phyloP scores from a whole-genome alignment of 1,140 invertebrate species.

The Philotrypesis tridentata region DNA sequence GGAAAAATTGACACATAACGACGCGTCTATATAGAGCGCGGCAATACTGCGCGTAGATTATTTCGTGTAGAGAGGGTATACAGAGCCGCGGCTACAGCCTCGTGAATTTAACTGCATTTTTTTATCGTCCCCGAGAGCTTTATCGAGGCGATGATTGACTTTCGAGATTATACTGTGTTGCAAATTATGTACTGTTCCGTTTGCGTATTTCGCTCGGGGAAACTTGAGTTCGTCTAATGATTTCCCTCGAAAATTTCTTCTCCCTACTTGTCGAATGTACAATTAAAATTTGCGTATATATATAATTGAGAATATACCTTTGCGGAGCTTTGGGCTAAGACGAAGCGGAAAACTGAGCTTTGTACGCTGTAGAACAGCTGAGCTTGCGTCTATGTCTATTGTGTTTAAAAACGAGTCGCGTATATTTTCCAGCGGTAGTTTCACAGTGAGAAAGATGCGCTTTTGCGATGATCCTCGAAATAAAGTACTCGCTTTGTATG shows the following conservation, averaged over 20 bases:
- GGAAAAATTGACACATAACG: background rate
- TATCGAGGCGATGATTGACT: background rate
- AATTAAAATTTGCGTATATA: too few species aligned
- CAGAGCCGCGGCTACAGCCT: too few species aligned
- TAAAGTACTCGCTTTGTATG: conserved; percentile 22
- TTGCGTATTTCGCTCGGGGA: background rate
- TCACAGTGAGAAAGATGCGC: background rate
- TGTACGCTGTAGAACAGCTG: background rate
- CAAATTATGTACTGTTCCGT: background rate
- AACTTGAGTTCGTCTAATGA: background rate
- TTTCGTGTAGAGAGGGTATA: background rate
- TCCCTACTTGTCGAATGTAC: too few species aligned
- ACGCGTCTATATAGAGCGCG: background rate
- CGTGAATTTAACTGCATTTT: background rate
- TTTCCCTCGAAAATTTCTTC: too few species aligned
- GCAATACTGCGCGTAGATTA: background rate
- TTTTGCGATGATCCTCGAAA: conserved; percentile 2
- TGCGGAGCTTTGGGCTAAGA: background rate
- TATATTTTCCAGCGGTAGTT: background rate
- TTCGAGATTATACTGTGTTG: background rate
- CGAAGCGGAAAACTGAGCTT: background rate
- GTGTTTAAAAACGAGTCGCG: background rate
- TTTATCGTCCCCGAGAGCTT: background rate
- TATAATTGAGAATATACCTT: too few species aligned
- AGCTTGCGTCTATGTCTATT: background rate